Percentiles rank a stretch among this genome's conserved stretches.
Conservation (phyloP, 2,797 vertebrate species). For the Chaunax sp. region DNA sequence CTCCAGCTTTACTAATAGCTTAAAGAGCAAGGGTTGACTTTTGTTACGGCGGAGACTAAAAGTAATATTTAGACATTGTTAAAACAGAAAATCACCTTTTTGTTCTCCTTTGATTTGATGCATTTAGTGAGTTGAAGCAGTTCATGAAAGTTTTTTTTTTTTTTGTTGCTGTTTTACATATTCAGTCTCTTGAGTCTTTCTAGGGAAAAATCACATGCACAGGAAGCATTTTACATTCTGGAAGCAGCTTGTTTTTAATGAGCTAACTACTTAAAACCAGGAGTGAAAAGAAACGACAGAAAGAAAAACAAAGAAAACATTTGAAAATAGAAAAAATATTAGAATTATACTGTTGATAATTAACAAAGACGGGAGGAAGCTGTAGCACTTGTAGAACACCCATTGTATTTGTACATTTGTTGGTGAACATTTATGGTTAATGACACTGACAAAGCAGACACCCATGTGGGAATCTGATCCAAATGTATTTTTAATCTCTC, state of each 20-base stretch:
- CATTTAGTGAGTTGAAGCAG: neutral
- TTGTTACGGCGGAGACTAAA: conserved; percentile 21
- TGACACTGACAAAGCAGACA: conserved; percentile 22
- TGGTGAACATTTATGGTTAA: conserved; percentile 43
- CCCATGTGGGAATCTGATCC: conserved; percentile 43
- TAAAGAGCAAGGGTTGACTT: conserved; percentile 36
- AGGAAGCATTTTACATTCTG: conserved; percentile 12
- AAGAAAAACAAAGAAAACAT: neutral
- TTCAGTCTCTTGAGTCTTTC: conserved; percentile 7
- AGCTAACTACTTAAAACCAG: neutral
- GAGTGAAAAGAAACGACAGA: no score
- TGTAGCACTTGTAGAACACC: conserved; percentile 29
- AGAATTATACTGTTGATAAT: neutral
- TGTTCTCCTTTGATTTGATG: neutral
- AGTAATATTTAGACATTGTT: conserved; percentile 19
- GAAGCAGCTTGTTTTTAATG: conserved; percentile 17
- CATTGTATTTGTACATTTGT: conserved; percentile 27
- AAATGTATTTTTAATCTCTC: conserved; percentile 61
- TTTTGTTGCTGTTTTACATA: conserved; percentile 4
- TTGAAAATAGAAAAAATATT: neutral
- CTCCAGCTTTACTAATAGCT: conserved; percentile 69
- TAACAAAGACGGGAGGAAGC: neutral
- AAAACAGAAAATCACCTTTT: neutral
- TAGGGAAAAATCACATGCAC: conserved; percentile 11
- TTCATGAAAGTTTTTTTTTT: neutral